Conservation (phyloP, 2,797 vertebrate genomes). For the Lemur catta region DNA sequence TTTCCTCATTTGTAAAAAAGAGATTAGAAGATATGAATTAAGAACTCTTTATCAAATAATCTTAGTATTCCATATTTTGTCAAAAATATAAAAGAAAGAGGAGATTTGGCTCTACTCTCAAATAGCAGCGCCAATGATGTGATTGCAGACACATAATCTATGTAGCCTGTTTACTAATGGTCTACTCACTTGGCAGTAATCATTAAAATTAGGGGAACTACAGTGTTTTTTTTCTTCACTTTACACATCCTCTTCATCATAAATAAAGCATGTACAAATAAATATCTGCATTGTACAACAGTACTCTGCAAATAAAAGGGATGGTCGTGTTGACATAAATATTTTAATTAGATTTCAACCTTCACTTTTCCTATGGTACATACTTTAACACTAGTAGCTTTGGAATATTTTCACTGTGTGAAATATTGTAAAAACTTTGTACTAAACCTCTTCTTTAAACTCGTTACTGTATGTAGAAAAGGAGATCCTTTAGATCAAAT, state of each 20-base stretch:
- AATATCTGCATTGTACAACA: neutral
- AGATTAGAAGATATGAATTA: neutral
- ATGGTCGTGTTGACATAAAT: neutral
- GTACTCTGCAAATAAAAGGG: neutral
- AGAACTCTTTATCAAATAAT: neutral
- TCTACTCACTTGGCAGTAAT: neutral
- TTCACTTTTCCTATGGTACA: neutral
- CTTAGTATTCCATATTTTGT: neutral
- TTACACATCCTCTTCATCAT: neutral
- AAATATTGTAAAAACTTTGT: neutral
- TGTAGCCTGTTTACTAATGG: neutral
- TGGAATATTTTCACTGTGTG: neutral
- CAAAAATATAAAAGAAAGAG: neutral
- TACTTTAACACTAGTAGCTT: neutral
- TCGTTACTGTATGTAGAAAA: neutral
- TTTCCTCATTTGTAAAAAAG: neutral
- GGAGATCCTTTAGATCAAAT: neutral
- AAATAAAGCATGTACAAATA: neutral
- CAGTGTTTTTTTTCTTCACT: neutral
- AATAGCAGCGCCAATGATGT: accelerated
- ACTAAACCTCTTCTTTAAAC: neutral
- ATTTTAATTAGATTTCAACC: neutral
- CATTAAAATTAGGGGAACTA: neutral
- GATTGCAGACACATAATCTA: neutral
- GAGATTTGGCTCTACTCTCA: neutral